phyloP scores from a whole-genome alignment of 2,888 invertebrate species.

The Lepeophtheirus nordmannii region DNA sequence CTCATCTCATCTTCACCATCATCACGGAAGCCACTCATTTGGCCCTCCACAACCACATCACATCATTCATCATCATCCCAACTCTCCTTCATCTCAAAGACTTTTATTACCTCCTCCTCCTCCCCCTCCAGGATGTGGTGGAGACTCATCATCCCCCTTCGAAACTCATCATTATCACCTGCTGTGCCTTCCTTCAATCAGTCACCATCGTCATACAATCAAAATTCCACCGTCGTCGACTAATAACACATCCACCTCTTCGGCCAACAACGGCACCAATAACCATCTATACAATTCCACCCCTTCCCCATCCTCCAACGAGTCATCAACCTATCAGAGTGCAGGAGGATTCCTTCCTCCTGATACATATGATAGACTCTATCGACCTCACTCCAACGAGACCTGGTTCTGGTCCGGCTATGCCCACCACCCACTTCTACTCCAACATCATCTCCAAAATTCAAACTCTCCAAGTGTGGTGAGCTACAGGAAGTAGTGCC shows the following conservation, averaged over 20 bases:
- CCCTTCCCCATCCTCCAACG: not conserved
- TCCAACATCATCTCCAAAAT: not conserved
- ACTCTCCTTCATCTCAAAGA: not conserved
- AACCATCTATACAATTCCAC: not conserved
- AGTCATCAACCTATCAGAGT: not conserved
- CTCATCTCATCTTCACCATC: constrained; percentile 2
- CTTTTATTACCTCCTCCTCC: too few species aligned
- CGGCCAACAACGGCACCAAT: too few species aligned
- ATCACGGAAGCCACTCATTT: not conserved
- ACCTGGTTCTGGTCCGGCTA: not conserved
- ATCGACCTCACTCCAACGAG: not conserved
- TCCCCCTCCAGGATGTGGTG: too few species aligned
- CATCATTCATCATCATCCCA: constrained; percentile 5
- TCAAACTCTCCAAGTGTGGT: not conserved
- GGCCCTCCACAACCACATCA: constrained; percentile 1
- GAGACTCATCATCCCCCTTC: not conserved
- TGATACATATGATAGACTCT: not conserved
- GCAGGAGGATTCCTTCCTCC: not conserved
- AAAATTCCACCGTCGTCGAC: not conserved
- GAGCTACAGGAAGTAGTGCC: not conserved
- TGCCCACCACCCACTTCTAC: constrained; percentile 6
- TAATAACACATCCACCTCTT: too few species aligned
- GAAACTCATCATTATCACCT: not conserved
- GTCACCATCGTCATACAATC: constrained; percentile 5
- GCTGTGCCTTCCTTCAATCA: constrained; percentile 5